A percentile compares a stretch with the other conserved stretches of the same genome.
phyloP scores from a whole-genome alignment of 2,888 invertebrate species.

The Spisula subtruncata region DNA sequence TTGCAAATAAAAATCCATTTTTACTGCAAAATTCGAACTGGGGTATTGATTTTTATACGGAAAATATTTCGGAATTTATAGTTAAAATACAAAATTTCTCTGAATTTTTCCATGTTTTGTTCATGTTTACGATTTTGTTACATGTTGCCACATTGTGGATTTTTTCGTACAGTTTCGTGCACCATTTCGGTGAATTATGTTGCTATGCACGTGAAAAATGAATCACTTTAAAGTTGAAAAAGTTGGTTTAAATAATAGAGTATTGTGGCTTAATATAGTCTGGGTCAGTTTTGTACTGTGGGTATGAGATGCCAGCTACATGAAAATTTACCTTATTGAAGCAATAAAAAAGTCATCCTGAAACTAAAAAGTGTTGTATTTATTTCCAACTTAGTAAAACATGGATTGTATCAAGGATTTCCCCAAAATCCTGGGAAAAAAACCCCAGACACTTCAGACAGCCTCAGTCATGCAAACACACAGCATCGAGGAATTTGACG shows the following conservation, averaged over 20 bases:
- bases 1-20: too few species aligned
- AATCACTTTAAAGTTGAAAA: constrained; percentile 18
- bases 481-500: too few species aligned
- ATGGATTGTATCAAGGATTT: too few species aligned
- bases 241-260: constrained; percentile 23
- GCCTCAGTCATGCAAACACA: too few species aligned
- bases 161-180: constrained; percentile 44
- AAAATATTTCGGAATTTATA: too few species aligned
- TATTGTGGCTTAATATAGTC: background rate
- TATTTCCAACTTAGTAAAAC: background rate
- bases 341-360: constrained; percentile 56
- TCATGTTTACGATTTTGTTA: background rate
- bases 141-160: background rate
- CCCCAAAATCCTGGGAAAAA: too few species aligned
- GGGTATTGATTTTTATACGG: too few species aligned
- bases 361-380: background rate
- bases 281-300: constrained; percentile 8
- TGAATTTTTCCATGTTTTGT: background rate
- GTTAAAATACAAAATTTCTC: background rate
- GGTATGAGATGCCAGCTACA: constrained; percentile 41
- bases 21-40: too few species aligned
- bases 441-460: too few species aligned
- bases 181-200: constrained; percentile 17
- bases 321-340: constrained; percentile 55
- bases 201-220: constrained; percentile 37